These are phyloP conservation scores for Drosophila carrolli DNA, from an alignment of 1,140 invertebrate species.

Conservation along the genomic window DNA sequence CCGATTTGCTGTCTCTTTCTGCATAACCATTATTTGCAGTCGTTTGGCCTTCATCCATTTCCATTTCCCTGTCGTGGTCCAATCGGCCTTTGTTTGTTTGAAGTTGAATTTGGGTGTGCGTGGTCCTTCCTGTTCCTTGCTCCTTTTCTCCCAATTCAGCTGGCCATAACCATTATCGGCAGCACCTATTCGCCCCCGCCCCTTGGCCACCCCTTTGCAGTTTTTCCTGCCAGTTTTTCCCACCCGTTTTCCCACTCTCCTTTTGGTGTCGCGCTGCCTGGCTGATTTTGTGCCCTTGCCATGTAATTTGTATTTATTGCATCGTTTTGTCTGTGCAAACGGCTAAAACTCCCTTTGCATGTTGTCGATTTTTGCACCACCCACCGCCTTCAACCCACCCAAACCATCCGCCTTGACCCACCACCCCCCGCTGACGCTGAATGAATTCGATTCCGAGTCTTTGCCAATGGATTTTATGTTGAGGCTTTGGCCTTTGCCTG, in stretches of 20 bases:
- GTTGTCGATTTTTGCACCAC: constrained; percentile 62
- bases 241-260: background rate
- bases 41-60: constrained; percentile 67
- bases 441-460: constrained; percentile 45
- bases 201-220: constrained; percentile 21
- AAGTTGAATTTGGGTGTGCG: constrained; percentile 38
- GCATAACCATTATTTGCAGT: constrained; percentile 73
- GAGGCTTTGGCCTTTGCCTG: constrained; percentile 48
- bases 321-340: constrained; percentile 82
- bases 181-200: constrained; percentile 61
- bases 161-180: constrained; percentile 77
- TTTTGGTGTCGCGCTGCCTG: constrained; percentile 41
- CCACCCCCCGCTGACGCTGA: constrained; percentile 11
- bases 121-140: constrained; percentile 42
- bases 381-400: background rate
- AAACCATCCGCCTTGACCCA: constrained; percentile 1
- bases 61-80: constrained; percentile 35
- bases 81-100: constrained; percentile 52
- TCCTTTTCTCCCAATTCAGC: constrained; percentile 31
- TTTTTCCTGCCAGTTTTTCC: constrained; percentile 24
- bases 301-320: constrained; percentile 83
- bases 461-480: constrained; percentile 77
- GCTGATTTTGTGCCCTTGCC: constrained; percentile 68
- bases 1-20: constrained; percentile 9
- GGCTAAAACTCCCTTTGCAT: constrained; percentile 79